These are phyloP conservation scores for Caprella mutica DNA, from an alignment of 2,888 invertebrate species.

Conservation along the genomic window DNA sequence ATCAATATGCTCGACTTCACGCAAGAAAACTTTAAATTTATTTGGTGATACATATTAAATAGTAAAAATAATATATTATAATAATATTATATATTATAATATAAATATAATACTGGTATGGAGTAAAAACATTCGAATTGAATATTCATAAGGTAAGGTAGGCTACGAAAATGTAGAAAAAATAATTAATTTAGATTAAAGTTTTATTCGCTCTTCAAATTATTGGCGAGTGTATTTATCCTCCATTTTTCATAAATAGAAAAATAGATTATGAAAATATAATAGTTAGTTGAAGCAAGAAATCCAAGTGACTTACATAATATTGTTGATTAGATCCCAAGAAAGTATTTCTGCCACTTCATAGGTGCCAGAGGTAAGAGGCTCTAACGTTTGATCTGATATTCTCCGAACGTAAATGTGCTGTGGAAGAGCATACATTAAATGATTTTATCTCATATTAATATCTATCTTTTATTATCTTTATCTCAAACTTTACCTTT, in stretches of 20 bases:
- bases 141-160: neutral
- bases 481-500: too few species aligned
- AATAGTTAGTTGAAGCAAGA: too few species aligned
- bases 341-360: conserved; percentile 60
- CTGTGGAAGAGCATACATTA: conserved; percentile 2
- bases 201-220: neutral
- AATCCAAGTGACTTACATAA: conserved; percentile 53
- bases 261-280: too few species aligned
- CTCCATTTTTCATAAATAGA: too few species aligned
- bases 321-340: conserved; percentile 55
- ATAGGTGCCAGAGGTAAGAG: conserved; percentile 53
- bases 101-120: neutral
- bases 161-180: neutral
- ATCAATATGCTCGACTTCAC: neutral
- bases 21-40: too few species aligned
- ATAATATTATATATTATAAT: neutral
- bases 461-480: neutral
- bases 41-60: too few species aligned
- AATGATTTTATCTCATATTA: neutral
- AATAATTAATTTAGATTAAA: neutral
- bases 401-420: conserved; percentile 27
- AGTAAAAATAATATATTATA: neutral
- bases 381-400: conserved; percentile 38
- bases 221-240: neutral
- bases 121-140: neutral